Evolutionary conservation across 2,888 invertebrate genomes (phyloP), one percentile per base, ranked within the genome.

Genomic region (Drosophila ezoana): DNA sequence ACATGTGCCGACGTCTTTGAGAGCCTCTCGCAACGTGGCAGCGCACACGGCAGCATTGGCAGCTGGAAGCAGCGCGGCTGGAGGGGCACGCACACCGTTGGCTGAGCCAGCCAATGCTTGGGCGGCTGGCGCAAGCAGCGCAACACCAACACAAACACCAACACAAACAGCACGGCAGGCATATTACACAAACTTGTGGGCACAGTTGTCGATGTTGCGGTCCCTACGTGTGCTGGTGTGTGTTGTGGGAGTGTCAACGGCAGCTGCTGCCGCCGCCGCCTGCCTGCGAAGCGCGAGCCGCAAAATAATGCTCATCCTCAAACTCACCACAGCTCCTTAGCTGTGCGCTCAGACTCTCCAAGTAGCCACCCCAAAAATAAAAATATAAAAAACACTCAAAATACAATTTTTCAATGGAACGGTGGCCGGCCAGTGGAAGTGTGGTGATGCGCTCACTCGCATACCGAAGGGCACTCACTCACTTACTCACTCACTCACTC

Each of bases 171-270:
- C 28, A 28, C 8, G 28, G 28, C 28, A 28, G 60, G 64, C 56
- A 67, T 72, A 75, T 79, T 79, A 77, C 79, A 73, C 72, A 72
- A 69, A 68, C 54, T 90, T 90, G 90, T 83, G 91, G 90, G 82
- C 90, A 89, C 87, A 85, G 87, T 87, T 91, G 90, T 89, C 89
- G 90, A 76, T 76, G 78, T 87, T 89, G 89, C 69, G 87, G 87
- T 54, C 23, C 87, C 63, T 62, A 20, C 60, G 6, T 43, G 14
- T 48, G 43, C 40, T 58, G 58, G 47, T 68, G 53, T 51, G 68
- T 72, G 49, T 78, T 73, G 86, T 79, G 89, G 87, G 89, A 86
- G 89, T 90, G 88, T 88, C 90, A 86, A 63, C 66, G 48, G 57
- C 65, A 76, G 70, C 75, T 65, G 75, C 75, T 53, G 68, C 60